Base-by-base conservation (phyloP, 2,113 vertebrate species). In the Puntigrus tetrazona region DNA sequence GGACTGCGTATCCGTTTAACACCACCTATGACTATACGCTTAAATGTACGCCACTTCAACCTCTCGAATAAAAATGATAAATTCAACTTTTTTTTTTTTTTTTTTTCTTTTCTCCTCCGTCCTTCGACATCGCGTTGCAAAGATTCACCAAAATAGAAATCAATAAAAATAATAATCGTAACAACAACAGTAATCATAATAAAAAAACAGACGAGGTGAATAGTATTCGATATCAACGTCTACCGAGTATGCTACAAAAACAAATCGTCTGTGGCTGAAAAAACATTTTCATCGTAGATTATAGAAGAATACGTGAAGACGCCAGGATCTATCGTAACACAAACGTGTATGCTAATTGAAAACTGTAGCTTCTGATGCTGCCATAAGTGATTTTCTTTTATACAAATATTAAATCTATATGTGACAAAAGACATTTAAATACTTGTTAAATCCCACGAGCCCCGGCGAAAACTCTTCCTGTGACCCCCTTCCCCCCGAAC, bases 351-450 rank as follows among this genome's bases (percentile, higher is more conserved):
- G 91, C 91, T 90, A 89, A 86, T 79, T 69, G 52, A 89, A 85
- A 88, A 84, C 59, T 82, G 79, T 90, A 91, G 80, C 86, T 86
- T 90, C 81, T 79, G 78, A 63, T 81, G 90, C 87, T 86, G 90
- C 87, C 84, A 75, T 75, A 81, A 7, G 57, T 63, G 77, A 89
- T 85, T 87, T 76, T 27, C 80, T 92, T n/a, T 90, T 91, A 89
- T 89, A 94, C 92, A 93, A 92, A 93, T 94, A 92, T 87, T 89
- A 89, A 78, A 81, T 91, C 89, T 93, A 92, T 90, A 92, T 90
- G 87, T 86, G 87, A 92, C 88, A 89, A 70, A 92, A 88, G 82
- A 93, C 91, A 90, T 92, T 93, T 92, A 94, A 94, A 94, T 94
- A 94, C 91, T 93, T 52, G 31, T 83, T 85, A 85, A 84, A 84